Percentiles rank a stretch among this genome's conserved stretches.
Conservation (phyloP, 2,113 vertebrate genomes). For the Coracopsis vasa region DNA sequence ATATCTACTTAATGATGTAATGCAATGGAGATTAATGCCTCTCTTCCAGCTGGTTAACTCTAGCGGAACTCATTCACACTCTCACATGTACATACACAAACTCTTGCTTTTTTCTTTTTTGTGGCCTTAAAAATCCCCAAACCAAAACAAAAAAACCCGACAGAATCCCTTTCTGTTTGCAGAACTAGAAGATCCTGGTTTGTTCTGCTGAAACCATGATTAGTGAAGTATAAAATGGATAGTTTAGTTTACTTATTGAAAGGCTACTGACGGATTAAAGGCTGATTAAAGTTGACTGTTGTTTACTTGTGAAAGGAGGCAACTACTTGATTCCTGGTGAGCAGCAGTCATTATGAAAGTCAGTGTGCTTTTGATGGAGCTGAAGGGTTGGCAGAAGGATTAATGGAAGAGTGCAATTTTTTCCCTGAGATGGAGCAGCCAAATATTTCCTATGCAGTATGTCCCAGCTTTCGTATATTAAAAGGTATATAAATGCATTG, state of each 20-base stretch:
- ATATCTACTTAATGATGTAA: neutral
- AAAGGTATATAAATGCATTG: constrained; percentile 36
- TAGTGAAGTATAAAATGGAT: constrained; percentile 46
- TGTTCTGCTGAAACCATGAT: constrained; percentile 31
- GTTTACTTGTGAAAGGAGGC: constrained; percentile 23
- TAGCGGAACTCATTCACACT: constrained; percentile 25
- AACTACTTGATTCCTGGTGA: constrained; percentile 49
- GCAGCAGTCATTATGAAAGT: constrained; percentile 28
- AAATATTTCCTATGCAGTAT: neutral
- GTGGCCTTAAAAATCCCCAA: neutral
- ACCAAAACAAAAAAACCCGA: neutral
- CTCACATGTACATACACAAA: neutral
- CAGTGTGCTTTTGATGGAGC: neutral
- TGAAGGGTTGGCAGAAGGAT: constrained; percentile 6
- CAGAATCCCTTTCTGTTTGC: neutral
- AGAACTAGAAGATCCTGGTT: constrained; percentile 18
- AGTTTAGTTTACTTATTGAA: constrained; percentile 59
- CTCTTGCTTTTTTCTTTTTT: neutral
- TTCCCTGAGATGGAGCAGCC: constrained; percentile 1
- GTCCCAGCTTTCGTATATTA: neutral
- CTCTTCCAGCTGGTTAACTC: neutral
- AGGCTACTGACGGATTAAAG: constrained; percentile 22
- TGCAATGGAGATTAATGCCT: constrained; percentile 13
- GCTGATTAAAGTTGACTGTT: neutral
- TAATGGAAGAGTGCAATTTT: constrained; percentile 23